Evolutionary conservation across 1,140 invertebrate genomes (phyloP), one percentile per base, ranked within the genome.

Genomic region (Physella acuta): DNA sequence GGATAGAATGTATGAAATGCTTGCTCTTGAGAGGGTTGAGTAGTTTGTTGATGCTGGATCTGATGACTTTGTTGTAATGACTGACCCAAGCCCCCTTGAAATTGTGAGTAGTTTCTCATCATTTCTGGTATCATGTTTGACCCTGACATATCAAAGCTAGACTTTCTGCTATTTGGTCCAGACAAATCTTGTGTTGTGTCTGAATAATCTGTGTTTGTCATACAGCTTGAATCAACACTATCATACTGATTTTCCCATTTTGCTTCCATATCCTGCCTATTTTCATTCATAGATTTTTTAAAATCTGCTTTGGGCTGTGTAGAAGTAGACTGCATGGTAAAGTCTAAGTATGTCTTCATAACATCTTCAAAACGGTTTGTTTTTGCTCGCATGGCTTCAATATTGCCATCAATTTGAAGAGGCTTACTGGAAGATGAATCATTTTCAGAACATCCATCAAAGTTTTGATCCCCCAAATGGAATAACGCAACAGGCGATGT

Each of bases 171-270:
- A 37, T 60, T 59, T 30, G 31, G 59, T 20, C 55, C 56, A 26
- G 55, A 59, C 4, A 37, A 59, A 4, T 68, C 66, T 28, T 51
- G 1, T 8, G 55, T 60, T 20, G 36, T 1, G 16, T 68, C 66
- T 4, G 55, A 30, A 51, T 53, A 52, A 20, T 68, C 55, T 20
- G 26, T 44, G 26, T 51, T 68, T 20, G 34, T 59, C n/a, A 66
- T n/a, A 2, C 64, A 51, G 39, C 64, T 68, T 2, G 66, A 59
- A 49, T 51, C 55, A 11, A 59, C 56, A 30, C 66, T 68, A 33
- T 68, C 66, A 68, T 55, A 58, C 44, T 59, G 59, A 33, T 55
- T 55, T 5, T 68, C 66, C 66, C 66, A 68, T 58, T 51, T 58
- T 1, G 55, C 36, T 30, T 68, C 66, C 33, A 44, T 49, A 3